These are phyloP conservation scores for Hephaestus fuliginosus DNA, from an alignment of 2,797 vertebrate genomes.

Conservation along the genomic window DNA sequence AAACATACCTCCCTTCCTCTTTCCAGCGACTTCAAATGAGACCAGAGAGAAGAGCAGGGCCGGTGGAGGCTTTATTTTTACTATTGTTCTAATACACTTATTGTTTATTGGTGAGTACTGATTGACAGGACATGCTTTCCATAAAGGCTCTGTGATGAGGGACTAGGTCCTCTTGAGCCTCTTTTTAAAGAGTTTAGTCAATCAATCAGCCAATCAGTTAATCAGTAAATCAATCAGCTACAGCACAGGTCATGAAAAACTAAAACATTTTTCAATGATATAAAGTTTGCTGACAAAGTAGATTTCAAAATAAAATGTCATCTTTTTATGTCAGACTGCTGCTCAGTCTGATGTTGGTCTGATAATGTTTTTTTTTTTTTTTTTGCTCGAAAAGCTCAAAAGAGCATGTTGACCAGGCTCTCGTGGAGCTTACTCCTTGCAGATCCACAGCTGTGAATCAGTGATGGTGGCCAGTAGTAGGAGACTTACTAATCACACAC, in stretches of 20 bases:
- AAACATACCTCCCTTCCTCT: constrained; percentile 58
- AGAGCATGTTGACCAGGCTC: too few species aligned
- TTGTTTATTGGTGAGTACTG: not conserved
- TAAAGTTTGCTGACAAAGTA: not conserved
- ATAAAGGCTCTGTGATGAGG: not conserved
- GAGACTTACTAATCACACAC: not conserved
- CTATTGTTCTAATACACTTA: not conserved
- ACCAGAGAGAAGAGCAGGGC: constrained; percentile 30
- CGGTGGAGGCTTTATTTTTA: not conserved
- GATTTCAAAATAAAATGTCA: constrained; percentile 2
- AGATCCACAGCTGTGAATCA: not conserved
- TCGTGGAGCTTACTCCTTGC: not conserved
- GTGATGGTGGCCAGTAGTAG: too few species aligned
- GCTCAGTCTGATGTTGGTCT: not conserved
- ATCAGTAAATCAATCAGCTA: not conserved
- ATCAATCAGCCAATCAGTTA: not conserved
- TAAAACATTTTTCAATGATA: not conserved
- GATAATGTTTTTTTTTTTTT: not conserved
- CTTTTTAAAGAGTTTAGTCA: not conserved
- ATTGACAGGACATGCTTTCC: not conserved
- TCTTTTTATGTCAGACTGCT: not conserved
- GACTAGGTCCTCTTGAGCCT: not conserved
- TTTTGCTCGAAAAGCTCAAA: not conserved
- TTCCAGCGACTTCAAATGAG: constrained; percentile 67
- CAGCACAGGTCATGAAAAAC: not conserved